Evolutionary conservation across 2,113 vertebrate species (phyloP).

Genomic region (Osmerus eperlanus): DNA sequence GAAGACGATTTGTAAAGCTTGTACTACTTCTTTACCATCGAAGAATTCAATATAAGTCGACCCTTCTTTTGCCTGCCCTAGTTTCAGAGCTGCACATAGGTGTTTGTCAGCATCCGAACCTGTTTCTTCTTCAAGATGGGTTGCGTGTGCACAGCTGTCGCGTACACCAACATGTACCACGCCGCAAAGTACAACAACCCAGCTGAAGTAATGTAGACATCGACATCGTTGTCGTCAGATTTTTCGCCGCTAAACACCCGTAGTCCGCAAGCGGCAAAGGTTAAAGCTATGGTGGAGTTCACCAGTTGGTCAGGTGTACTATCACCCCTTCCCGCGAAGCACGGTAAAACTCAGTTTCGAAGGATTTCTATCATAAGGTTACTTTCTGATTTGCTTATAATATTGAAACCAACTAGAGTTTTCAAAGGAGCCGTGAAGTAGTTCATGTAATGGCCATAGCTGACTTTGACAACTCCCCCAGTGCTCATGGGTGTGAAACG

Average conservation of each 20-base stretch:
- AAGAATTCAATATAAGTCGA: no score
- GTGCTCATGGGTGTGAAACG: constrained; percentile 5
- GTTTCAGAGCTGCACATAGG: no score
- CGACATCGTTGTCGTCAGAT: no score
- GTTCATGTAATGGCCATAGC: background rate
- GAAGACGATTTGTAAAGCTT: background rate
- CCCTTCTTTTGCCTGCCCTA: no score
- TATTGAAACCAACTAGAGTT: background rate
- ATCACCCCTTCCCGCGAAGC: constrained; percentile 2
- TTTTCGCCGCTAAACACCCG: no score
- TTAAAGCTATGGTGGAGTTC: no score
- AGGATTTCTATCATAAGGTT: background rate
- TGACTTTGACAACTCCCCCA: background rate
- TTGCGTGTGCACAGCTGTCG: background rate
- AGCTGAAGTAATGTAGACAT: background rate
- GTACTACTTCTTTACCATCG: no score
- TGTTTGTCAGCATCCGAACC: no score
- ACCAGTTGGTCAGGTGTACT: background rate
- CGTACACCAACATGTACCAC: background rate
- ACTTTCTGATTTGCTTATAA: background rate
- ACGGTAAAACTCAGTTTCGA: background rate
- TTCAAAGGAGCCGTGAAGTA: background rate
- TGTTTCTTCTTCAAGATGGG: background rate
- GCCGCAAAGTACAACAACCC: background rate
- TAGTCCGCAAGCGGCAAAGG: no score